Evolutionary conservation across 1,140 invertebrate species (phyloP), one percentile per base, ranked within the genome.

Genomic region (Sipha flava): DNA sequence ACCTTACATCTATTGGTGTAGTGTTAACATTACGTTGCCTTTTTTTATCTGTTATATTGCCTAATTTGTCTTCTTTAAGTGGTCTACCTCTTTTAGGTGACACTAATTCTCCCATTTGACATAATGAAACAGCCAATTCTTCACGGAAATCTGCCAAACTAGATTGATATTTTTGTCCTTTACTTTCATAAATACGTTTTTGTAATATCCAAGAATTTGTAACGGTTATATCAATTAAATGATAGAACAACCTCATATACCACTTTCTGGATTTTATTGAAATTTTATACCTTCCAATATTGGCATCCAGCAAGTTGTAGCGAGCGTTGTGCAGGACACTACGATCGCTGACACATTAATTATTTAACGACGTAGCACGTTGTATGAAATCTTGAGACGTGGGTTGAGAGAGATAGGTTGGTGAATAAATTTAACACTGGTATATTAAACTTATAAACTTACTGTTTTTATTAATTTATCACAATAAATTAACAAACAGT

Each of bases 291-390:
- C 82, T 80, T 77, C 82, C 84, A 77, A 86, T 84, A 21, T 84
- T 81, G 57, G 82, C 82, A 80, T 85, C 84, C 79, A 85, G 81
- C 54, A 85, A 81, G n/a, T n/a, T n/a, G n/a, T n/a, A n/a, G n/a
- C n/a, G n/a, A n/a, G n/a, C n/a, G n/a, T n/a, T n/a, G n/a, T n/a
- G n/a, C n/a, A n/a, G n/a, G n/a, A n/a, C n/a, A n/a, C n/a, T n/a
- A n/a, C n/a, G n/a, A n/a, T n/a, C n/a, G n/a, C n/a, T n/a, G n/a
- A n/a, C n/a, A n/a, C n/a, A n/a, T n/a, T n/a, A n/a, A n/a, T n/a
- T n/a, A n/a, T n/a, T n/a, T n/a, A n/a, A n/a, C n/a, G n/a, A n/a
- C n/a, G n/a, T n/a, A n/a, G n/a, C n/a, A n/a, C n/a, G n/a, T n/a
- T n/a, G n/a, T n/a, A n/a, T n/a, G n/a, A n/a, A n/a, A n/a, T n/a